Conservation (phyloP, 2,113 vertebrate genomes). For the Anseranas semipalmata region DNA sequence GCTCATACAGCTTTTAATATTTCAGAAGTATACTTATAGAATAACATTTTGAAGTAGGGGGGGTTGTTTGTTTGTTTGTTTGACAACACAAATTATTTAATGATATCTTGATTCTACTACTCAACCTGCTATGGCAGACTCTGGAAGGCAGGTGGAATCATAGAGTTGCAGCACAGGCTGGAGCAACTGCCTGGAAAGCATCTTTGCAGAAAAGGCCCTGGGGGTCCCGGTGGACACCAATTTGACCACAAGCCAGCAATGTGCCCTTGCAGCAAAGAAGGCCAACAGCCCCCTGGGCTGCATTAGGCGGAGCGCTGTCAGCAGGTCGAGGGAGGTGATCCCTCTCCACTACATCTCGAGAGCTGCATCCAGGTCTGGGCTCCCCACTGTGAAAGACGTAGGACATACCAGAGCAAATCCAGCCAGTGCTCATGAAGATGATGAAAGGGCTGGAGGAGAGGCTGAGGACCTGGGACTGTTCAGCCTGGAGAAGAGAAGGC, state of each 20-base stretch:
- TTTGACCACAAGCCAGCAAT: fast-evolving
- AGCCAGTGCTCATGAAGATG: background rate
- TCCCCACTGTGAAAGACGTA: background rate
- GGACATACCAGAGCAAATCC: background rate
- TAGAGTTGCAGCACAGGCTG: background rate
- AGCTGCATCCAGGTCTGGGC: background rate
- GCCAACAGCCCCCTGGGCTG: background rate
- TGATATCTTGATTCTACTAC: background rate
- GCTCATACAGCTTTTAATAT: background rate
- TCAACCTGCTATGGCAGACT: background rate
- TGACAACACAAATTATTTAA: background rate
- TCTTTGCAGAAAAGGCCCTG: background rate
- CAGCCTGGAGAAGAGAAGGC: background rate
- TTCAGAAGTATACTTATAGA: background rate
- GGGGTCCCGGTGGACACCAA: background rate
- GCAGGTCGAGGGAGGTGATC: background rate
- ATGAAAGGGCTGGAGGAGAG: background rate
- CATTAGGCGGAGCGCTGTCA: fast-evolving
- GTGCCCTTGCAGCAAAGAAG: fast-evolving
- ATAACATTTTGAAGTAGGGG: background rate
- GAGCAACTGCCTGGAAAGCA: background rate
- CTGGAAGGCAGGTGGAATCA: background rate
- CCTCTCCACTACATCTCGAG: background rate
- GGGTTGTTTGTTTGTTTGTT: no score
- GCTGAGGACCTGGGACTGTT: background rate